Base-by-base conservation (phyloP, 1,140 invertebrate genomes). In the Xylocopa sonorina region DNA sequence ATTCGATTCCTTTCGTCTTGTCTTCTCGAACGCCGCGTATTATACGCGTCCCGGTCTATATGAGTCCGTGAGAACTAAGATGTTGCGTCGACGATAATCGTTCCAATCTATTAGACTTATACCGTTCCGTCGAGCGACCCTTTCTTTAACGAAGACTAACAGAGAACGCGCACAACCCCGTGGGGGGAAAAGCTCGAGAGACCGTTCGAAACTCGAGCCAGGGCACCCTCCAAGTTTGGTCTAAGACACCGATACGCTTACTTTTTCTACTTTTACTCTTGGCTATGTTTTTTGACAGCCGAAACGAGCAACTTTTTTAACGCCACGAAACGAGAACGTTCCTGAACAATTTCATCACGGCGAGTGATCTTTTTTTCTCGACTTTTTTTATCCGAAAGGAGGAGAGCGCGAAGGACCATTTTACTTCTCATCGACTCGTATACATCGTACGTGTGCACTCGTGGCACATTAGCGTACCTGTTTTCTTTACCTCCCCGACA, bases 401-500 rank as follows among this genome's bases (percentile, higher is more conserved):
- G 9, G n/a, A 10, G 57, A 60, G n/a, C 4, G 32, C 9, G 9
- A 34, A 4, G 16, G 27, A 64, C 21, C 62, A 46, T 68, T 57
- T 69, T 27, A 38, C 29, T 83, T 84, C 82, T 83, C 82, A 79
- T 41, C 55, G 75, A 69, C 69, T 84, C 68, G 81, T 79, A 58
- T 32, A 53, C 46, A 66, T 43, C 41, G 41, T 46, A 34, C 34
- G 68, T 53, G 41, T 12, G 71, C 27, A 46, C 41, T 4, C 50
- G 58, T 60, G 48, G 16, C 48, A 79, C 63, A 53, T 63, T 80
- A 83, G 76, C 69, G 81, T 84, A 83, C 81, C 82, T 76, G 81
- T 80, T 83, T 75, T 83, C 76, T 80, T 84, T 84, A 83, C 71
- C 58, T 71, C 76, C n/a, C 73, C 71, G 63, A 63, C 38, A 58